Base-by-base conservation (phyloP, 2,113 vertebrate genomes). In the Perccottus glenii region DNA sequence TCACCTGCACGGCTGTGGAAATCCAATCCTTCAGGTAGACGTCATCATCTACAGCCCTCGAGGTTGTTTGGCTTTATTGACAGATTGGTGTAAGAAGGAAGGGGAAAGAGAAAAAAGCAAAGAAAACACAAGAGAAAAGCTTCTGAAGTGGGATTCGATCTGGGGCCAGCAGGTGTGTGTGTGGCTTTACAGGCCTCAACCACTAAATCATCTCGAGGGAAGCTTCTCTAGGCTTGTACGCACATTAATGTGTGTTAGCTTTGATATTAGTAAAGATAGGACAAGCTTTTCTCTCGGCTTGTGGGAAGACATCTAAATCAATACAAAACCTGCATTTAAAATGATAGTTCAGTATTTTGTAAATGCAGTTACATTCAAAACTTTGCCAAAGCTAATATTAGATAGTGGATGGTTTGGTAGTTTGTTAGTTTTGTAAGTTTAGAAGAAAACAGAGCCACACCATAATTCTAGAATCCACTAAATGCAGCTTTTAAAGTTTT, bases 131-230 rank as follows among this genome's bases (percentile, higher is more conserved):
- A 33, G 76, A 82, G 75, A 75, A 65, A 45, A 3, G 40, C 64
- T 77, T 80, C 80, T 71, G 75, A 85, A 38, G 67, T 16, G 57
- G 78, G 73, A 80, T 86, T 87, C 75, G 76, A 85, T 86, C 70
- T 2, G 38, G 77, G 79, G 74, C 79, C 75, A 69, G 78, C 63
- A 51, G 78, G 80, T 74, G 81, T 69, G 47, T 14, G 35, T 66
- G 60, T 3, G 73, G 64, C 80, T 77, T 68, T 5, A 16, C 69
- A 77, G 81, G 81, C 78, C 81, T 81, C 38, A 40, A 76, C 79
- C 75, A 0, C 80, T 81, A 70, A 83, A 75, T 15, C 48, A 36
- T 84, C 82, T 81, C 86, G 32, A 16, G 86, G 68, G 82, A 78
- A 67, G 66, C 35, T 71, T 71, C 63, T 49, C 8, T 36, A 50